phyloP scores from a whole-genome alignment of 2,113 vertebrate genomes.

The Macrotis lagotis region DNA sequence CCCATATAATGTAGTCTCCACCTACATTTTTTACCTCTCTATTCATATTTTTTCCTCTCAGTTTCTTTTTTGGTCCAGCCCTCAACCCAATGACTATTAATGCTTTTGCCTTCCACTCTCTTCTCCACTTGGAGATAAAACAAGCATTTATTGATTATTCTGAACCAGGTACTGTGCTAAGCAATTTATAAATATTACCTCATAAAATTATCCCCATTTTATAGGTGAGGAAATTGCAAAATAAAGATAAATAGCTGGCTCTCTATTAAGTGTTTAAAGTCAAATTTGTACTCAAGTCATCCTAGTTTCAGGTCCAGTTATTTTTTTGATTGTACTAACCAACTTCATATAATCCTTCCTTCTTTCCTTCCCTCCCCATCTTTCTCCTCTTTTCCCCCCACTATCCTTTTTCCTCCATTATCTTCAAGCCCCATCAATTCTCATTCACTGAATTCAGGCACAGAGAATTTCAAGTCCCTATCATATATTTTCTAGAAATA shows the following conservation, averaged over 20 bases:
- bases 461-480: not conserved
- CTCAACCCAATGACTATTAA: not conserved
- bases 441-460: not conserved
- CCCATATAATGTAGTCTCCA: not conserved
- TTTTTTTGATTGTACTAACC: not conserved
- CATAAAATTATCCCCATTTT: too few species aligned
- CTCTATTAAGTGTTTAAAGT: too few species aligned
- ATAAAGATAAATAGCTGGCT: too few species aligned
- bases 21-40: not conserved
- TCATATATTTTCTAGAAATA: not conserved
- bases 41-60: not conserved
- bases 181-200: too few species aligned
- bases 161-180: too few species aligned
- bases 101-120: not conserved
- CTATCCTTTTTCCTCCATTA: not conserved
- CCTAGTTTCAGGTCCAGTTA: too few species aligned
- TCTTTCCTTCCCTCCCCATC: not conserved
- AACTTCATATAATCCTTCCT: not conserved
- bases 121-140: too few species aligned
- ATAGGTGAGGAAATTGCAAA: too few species aligned
- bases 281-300: too few species aligned
- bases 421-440: not conserved
- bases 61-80: not conserved
- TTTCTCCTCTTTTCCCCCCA: fast-evolving
- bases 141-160: too few species aligned